phyloP scores from a whole-genome alignment of 2,888 invertebrate species.

The Euproctis similis region DNA sequence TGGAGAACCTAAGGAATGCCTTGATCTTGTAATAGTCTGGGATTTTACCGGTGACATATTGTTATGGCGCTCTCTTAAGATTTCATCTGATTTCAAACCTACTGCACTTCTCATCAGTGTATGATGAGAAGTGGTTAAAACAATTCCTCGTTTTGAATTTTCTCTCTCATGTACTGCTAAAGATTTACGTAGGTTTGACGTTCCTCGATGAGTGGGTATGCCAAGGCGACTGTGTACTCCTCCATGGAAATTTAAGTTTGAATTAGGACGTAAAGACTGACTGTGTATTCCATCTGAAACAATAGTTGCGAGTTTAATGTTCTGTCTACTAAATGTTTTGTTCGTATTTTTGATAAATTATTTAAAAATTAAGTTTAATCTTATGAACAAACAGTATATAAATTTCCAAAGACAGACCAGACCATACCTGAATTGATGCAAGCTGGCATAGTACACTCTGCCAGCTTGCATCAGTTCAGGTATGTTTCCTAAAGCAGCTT shows the following conservation, averaged over 20 bases:
- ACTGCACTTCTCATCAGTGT: constrained; percentile 57
- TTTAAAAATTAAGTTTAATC: too few relatives aligned
- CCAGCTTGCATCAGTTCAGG: too few relatives aligned
- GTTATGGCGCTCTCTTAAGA: constrained; percentile 51
- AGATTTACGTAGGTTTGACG: constrained; percentile 40
- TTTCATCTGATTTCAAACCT: constrained; percentile 67
- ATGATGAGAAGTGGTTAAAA: constrained; percentile 48
- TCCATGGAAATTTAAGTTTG: constrained; percentile 37
- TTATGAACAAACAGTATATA: too few relatives aligned
- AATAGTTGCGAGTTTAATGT: too few relatives aligned
- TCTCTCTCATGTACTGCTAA: constrained; percentile 60
- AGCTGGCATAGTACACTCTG: too few relatives aligned
- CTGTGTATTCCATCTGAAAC: constrained; percentile 47
- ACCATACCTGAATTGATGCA: too few relatives aligned
- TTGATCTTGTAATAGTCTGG: constrained; percentile 65
- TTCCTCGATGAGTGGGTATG: constrained; percentile 45
- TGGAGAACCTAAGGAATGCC: constrained; percentile 54
- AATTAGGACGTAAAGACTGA: constrained; percentile 44
- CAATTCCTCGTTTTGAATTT: constrained; percentile 61
- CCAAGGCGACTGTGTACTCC: constrained; percentile 58
- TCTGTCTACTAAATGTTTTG: too few relatives aligned
- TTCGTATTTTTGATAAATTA: too few relatives aligned
- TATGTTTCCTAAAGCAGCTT: constrained; percentile 49
- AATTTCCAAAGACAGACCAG: too few relatives aligned
- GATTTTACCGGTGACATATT: constrained; percentile 50